Conservation (phyloP, 2,113 vertebrate species). For the Saguinus midas region DNA sequence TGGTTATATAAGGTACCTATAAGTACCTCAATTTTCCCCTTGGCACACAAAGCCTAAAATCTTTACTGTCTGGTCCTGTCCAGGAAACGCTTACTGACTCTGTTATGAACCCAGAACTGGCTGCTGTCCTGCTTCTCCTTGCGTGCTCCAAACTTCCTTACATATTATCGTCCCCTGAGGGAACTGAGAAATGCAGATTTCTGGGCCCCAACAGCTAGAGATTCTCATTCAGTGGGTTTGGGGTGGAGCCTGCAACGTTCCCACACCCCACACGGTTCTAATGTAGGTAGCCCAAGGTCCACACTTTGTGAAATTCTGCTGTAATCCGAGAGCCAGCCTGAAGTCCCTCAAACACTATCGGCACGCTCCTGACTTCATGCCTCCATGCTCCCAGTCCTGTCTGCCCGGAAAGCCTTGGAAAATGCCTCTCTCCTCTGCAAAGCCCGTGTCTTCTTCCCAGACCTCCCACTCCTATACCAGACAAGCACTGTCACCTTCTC, state of each 20-base stretch:
- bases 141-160: background rate
- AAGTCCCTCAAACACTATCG: background rate
- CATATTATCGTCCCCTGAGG: background rate
- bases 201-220: background rate
- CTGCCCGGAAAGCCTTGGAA: background rate
- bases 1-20: background rate
- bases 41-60: background rate
- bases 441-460: background rate
- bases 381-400: background rate
- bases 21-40: background rate
- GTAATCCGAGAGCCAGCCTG: background rate
- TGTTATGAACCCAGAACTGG: background rate
- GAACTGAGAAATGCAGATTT: background rate
- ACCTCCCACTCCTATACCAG: too few species aligned
- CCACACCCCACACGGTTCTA: background rate
- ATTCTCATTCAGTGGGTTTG: background rate
- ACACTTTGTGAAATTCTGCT: background rate
- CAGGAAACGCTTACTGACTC: background rate
- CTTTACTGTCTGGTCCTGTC: background rate
- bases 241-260: background rate
- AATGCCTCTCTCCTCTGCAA: background rate
- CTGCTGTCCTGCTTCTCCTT: background rate
- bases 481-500: background rate
- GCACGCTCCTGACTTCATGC: rapidly evolving
- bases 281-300: background rate